Percentiles rank a stretch among this genome's conserved stretches.
phyloP scores from a whole-genome alignment of 2,113 vertebrate genomes.

The Onychorhynchus coronatus region DNA sequence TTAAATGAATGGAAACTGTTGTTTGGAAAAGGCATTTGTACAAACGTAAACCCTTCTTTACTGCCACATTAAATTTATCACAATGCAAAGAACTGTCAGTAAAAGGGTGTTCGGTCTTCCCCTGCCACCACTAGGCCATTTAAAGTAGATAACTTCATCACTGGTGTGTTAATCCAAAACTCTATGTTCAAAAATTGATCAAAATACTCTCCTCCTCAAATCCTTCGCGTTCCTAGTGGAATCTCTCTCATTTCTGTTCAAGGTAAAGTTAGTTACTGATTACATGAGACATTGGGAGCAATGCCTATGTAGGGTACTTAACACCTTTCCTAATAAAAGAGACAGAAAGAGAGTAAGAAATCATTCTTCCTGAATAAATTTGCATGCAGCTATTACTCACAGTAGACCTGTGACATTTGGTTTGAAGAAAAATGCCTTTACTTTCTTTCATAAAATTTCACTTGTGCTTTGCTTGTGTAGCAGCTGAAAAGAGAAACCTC shows the following conservation, averaged over 20 bases:
- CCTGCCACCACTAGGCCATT: neutral
- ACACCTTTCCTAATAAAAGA: neutral
- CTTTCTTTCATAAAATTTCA: conserved; percentile 7
- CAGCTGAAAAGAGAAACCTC: neutral
- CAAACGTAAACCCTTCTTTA: conserved; percentile 59
- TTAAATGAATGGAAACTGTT: conserved; percentile 75
- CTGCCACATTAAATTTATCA: conserved; percentile 70
- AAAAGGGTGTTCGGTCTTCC: conserved; percentile 10
- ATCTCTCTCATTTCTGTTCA: neutral
- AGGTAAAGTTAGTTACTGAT: neutral
- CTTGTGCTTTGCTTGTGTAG: neutral
- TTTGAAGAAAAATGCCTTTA: neutral
- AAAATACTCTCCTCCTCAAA: neutral
- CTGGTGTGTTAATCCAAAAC: neutral
- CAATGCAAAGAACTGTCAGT: conserved; percentile 61
- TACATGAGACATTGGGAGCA: neutral
- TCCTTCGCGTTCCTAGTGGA: neutral
- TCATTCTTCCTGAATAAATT: neutral
- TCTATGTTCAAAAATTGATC: neutral
- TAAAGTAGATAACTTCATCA: neutral
- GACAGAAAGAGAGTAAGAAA: neutral
- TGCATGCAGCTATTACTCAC: neutral
- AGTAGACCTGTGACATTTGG: neutral
- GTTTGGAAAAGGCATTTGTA: conserved; percentile 59
- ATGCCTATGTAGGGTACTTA: neutral